Conservation (phyloP, 1,140 invertebrate species). For the Zaprionus taronus region DNA sequence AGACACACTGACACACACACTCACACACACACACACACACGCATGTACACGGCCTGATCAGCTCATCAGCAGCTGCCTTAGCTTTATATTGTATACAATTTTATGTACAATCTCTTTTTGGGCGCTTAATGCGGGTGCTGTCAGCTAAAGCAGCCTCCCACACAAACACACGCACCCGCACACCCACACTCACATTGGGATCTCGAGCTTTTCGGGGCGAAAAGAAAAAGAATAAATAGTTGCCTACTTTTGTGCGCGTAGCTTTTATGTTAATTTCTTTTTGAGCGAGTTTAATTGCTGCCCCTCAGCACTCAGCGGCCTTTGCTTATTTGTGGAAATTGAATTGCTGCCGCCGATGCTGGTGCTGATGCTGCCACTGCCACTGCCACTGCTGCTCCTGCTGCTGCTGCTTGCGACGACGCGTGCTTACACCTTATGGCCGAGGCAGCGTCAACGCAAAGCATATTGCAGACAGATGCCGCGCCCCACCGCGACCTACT, state of each 20-base stretch:
- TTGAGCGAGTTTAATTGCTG: conserved; percentile 77
- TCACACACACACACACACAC: conserved; percentile 12
- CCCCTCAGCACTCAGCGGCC: conserved; percentile 44
- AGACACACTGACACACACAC: conserved; percentile 20
- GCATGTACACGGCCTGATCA: conserved; percentile 45
- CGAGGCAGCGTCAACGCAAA: conserved; percentile 48
- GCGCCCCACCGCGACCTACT: conserved; percentile 72
- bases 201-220: conserved; percentile 38
- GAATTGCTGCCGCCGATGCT: conserved; percentile 55
- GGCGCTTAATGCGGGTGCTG: conserved; percentile 67
- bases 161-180: conserved; percentile 19
- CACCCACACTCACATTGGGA: conserved; percentile 17
- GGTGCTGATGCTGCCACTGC: conserved; percentile 1
- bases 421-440: conserved; percentile 67
- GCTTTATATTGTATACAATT: conserved; percentile 54
- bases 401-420: conserved; percentile 30
- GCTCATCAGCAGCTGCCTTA: conserved; percentile 71
- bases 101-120: conserved; percentile 39
- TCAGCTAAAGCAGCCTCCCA: conserved; percentile 31
- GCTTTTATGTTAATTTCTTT: conserved; percentile 74
- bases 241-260: conserved; percentile 70
- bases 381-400: conserved; percentile 4
- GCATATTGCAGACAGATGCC: conserved; percentile 69
- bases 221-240: conserved; percentile 58
- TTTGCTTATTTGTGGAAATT: conserved; percentile 78